phyloP scores from a whole-genome alignment of 1,140 invertebrate genomes.

The Phenacoccus solenopsis region DNA sequence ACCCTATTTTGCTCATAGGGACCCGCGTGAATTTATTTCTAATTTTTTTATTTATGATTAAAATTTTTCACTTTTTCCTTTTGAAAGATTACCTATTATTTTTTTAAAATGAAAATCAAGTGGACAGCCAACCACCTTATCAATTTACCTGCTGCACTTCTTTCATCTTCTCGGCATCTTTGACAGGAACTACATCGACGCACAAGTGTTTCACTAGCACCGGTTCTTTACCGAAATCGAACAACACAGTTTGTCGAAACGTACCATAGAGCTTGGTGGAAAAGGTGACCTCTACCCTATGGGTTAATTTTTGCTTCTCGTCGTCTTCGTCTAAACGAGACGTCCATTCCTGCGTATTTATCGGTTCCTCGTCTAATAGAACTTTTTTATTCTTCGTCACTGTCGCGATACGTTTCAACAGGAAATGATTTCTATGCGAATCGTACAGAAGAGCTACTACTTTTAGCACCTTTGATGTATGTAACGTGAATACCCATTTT shows the following conservation, averaged over 20 bases:
- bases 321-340: slow-evolving; percentile 22
- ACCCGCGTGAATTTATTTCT: no score
- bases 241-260: slow-evolving; percentile 64
- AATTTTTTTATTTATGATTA: no score
- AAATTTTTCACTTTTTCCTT: no score
- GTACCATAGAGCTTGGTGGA: slow-evolving; percentile 63
- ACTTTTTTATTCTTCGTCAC: slow-evolving; percentile 19
- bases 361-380: slow-evolving; percentile 26
- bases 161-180: slow-evolving; percentile 53
- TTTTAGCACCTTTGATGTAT: slow-evolving; percentile 35
- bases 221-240: slow-evolving; percentile 61
- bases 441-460: slow-evolving; percentile 59
- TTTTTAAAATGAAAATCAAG: slow-evolving; percentile 14
- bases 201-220: slow-evolving; percentile 57
- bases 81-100: neutral
- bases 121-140: neutral
- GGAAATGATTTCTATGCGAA: slow-evolving; percentile 56
- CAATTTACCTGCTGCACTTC: slow-evolving; percentile 37
- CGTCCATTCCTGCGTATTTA: slow-evolving; percentile 45
- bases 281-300: slow-evolving; percentile 55
- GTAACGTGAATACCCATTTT: slow-evolving; percentile 52
- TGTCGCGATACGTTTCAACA: slow-evolving; percentile 32
- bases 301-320: slow-evolving; percentile 32
- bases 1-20: no score
- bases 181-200: slow-evolving; percentile 58